phyloP scores from a whole-genome alignment of 2,797 vertebrate species.

The Leuciscus waleckii region DNA sequence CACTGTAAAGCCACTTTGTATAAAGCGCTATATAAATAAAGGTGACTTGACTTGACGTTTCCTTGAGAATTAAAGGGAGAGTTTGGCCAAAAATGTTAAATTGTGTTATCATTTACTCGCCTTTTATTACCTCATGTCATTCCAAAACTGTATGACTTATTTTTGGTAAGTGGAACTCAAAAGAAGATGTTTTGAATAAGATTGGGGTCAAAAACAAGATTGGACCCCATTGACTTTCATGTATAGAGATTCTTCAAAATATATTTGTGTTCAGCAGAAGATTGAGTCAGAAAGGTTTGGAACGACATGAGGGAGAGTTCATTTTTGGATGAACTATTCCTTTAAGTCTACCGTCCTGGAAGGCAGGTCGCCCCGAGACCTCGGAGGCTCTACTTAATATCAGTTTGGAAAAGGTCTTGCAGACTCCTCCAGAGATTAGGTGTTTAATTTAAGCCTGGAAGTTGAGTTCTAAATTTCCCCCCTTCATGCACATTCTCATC shows the following conservation, averaged over 20 bases:
- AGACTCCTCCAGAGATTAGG: slow-evolving; percentile 48
- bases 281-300: background rate
- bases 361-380: background rate
- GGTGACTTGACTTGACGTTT: background rate
- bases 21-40: no score
- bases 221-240: background rate
- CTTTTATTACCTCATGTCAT: no score
- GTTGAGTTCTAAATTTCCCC: slow-evolving; percentile 44
- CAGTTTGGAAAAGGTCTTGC: slow-evolving; percentile 30
- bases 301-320: background rate
- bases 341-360: slow-evolving; percentile 31
- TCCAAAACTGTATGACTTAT: background rate
- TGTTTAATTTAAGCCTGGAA: slow-evolving; percentile 50
- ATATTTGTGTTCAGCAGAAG: background rate
- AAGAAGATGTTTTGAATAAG: background rate
- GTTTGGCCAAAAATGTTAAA: background rate
- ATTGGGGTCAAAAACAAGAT: background rate
- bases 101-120: background rate
- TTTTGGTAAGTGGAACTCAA: background rate
- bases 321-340: background rate
- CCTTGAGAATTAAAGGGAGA: background rate
- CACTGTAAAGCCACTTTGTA: no score
- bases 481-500: slow-evolving; percentile 28
- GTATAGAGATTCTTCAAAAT: background rate
- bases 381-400: slow-evolving; percentile 21